These are phyloP conservation scores for Tenrec ecaudatus DNA, from an alignment of 2,113 vertebrate species.

Conservation along the genomic window DNA sequence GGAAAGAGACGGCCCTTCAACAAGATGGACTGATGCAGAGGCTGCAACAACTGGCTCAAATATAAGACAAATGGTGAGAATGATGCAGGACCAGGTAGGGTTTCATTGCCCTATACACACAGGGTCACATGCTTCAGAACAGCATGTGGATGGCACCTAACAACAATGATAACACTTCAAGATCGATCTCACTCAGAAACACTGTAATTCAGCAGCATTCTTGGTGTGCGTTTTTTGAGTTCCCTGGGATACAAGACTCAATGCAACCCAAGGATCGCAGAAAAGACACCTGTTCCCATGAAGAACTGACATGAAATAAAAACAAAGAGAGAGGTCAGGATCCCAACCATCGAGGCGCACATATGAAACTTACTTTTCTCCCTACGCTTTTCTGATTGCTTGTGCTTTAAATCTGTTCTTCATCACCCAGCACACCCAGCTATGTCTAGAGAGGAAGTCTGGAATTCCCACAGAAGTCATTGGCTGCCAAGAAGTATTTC, in stretches of 20 bases:
- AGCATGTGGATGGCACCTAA: too few species aligned
- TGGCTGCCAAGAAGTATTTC: slow-evolving; percentile 32
- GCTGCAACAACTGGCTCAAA: too few species aligned
- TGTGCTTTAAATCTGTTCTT: slow-evolving; percentile 18
- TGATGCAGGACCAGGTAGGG: too few species aligned
- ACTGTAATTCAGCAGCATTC: background rate
- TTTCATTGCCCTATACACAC: too few species aligned
- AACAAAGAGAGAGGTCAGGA: background rate
- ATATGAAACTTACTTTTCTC: background rate
- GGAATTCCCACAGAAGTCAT: slow-evolving; percentile 34
- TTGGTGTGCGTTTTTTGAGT: background rate
- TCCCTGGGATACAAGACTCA: background rate
- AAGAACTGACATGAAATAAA: background rate
- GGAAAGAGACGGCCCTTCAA: too few species aligned
- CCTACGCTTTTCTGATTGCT: slow-evolving; percentile 18
- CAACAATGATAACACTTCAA: background rate
- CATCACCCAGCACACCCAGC: slow-evolving; percentile 35
- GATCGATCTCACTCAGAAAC: background rate
- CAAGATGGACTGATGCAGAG: too few species aligned
- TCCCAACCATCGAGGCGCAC: background rate
- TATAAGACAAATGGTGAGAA: too few species aligned
- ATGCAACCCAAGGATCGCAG: background rate
- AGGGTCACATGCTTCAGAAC: too few species aligned
- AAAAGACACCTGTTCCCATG: background rate
- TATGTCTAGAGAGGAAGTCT: slow-evolving; percentile 55